These are phyloP conservation scores for Drosophila seguyi DNA, from an alignment of 1,140 invertebrate species.

Conservation along the genomic window DNA sequence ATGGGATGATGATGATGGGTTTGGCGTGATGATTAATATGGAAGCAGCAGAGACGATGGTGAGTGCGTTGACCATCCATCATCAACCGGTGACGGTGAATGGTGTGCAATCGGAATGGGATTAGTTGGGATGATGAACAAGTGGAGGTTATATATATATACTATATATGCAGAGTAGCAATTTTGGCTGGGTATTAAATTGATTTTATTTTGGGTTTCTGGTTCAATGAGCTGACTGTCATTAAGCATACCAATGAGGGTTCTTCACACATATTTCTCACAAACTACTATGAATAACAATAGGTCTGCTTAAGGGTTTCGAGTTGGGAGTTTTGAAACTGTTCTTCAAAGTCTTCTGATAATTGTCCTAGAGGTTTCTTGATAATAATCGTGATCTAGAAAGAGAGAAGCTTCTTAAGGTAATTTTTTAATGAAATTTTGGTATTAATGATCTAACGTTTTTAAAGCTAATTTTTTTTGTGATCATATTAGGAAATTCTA, in stretches of 20 bases:
- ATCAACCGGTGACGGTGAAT: slow-evolving; percentile 27
- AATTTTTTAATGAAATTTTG: too few relatives aligned
- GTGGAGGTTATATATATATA: not conserved
- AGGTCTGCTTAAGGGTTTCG: too few relatives aligned
- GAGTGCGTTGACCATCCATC: slow-evolving; percentile 38
- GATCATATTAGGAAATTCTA: too few relatives aligned
- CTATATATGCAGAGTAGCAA: slow-evolving; percentile 6
- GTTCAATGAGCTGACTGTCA: not conserved
- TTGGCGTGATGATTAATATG: slow-evolving; percentile 24
- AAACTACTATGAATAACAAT: not conserved
- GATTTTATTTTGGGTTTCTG: not conserved
- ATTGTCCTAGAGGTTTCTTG: too few relatives aligned
- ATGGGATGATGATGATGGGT: slow-evolving; percentile 8
- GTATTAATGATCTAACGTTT: too few relatives aligned
- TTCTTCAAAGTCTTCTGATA: too few relatives aligned
- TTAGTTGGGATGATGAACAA: not conserved
- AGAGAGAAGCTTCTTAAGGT: too few relatives aligned
- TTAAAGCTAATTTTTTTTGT: too few relatives aligned
- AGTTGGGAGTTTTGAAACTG: too few relatives aligned
- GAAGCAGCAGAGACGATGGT: not conserved
- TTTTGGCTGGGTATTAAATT: not conserved
- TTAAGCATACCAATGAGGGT: not conserved
- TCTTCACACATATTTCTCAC: not conserved
- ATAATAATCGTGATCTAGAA: too few relatives aligned
- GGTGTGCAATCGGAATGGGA: slow-evolving; percentile 4